phyloP scores from a whole-genome alignment of 2,797 vertebrate genomes.

The Sebastes taczanowskii region DNA sequence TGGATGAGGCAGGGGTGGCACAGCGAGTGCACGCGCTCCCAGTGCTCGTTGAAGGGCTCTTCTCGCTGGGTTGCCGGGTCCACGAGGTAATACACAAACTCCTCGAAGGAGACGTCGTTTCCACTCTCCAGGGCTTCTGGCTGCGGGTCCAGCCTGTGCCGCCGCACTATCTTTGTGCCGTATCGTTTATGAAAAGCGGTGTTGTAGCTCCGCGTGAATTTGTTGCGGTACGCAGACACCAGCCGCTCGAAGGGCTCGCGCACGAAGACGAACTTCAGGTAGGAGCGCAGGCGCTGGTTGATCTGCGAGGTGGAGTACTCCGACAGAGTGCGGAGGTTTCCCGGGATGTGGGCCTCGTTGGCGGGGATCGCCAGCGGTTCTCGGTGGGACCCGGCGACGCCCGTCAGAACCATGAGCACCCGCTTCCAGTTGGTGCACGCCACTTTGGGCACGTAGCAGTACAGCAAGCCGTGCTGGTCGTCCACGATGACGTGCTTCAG shows the following conservation, averaged over 20 bases:
- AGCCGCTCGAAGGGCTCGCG: constrained; percentile 92
- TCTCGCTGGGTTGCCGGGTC: constrained; percentile 88
- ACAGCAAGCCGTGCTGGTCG: constrained; percentile 87
- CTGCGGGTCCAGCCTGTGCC: constrained; percentile 83
- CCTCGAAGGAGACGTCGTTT: constrained; percentile 88
- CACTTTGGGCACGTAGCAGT: constrained; percentile 95
- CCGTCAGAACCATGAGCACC: constrained; percentile 90
- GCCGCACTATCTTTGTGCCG: constrained; percentile 88
- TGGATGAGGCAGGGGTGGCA: constrained; percentile 93
- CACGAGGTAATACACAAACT: constrained; percentile 92
- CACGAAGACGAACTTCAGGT: constrained; percentile 92
- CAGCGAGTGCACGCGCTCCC: constrained; percentile 91
- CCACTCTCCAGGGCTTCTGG: constrained; percentile 84
- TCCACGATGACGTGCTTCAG: constrained; percentile 92
- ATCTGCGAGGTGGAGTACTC: constrained; percentile 88
- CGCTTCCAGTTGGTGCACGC: constrained; percentile 97
- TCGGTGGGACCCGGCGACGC: constrained; percentile 73
- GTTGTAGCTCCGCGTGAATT: constrained; percentile 90
- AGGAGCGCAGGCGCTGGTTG: constrained; percentile 88
- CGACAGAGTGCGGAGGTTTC: constrained; percentile 87
- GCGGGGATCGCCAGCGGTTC: constrained; percentile 89
- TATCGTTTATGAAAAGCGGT: constrained; percentile 90
- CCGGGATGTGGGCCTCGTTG: constrained; percentile 86
- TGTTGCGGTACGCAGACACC: constrained; percentile 92
- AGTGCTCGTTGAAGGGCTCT: constrained; percentile 93